phyloP scores from a whole-genome alignment of 1,140 invertebrate species.

The Proctacanthus coquilletti region DNA sequence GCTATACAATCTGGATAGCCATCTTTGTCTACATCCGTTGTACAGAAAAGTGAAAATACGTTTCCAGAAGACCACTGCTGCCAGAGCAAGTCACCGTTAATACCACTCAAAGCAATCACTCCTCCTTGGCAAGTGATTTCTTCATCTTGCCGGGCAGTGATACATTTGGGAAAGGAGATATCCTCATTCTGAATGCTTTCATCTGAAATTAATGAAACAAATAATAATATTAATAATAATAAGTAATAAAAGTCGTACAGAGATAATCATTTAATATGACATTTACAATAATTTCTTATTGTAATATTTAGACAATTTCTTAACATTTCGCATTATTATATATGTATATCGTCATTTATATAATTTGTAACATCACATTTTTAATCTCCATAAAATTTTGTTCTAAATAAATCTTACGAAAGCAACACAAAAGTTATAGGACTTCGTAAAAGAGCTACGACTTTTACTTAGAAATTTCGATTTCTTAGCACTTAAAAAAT shows the following conservation, averaged over 20 bases:
- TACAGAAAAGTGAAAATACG: constrained; percentile 60
- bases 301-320: too few relatives aligned
- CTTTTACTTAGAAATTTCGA: too few relatives aligned
- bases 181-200: constrained; percentile 27
- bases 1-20: constrained; percentile 54
- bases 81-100: constrained; percentile 58
- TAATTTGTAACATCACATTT: too few relatives aligned
- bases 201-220: constrained; percentile 9
- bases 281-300: too few relatives aligned
- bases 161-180: constrained; percentile 22
- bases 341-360: too few relatives aligned
- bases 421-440: too few relatives aligned
- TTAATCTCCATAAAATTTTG: too few relatives aligned
- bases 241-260: constrained; percentile 12
- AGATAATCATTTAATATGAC: too few relatives aligned
- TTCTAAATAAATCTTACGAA: too few relatives aligned
- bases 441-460: too few relatives aligned
- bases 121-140: constrained; percentile 54
- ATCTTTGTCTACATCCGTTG: constrained; percentile 54
- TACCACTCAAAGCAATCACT: constrained; percentile 58
- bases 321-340: too few relatives aligned
- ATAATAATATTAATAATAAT: constrained; percentile 9
- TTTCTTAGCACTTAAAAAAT: too few relatives aligned
- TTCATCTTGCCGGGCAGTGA: constrained; percentile 14
- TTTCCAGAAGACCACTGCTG: constrained; percentile 55